Base-by-base conservation (phyloP, 2,113 vertebrate species). In the Passer montanus region DNA sequence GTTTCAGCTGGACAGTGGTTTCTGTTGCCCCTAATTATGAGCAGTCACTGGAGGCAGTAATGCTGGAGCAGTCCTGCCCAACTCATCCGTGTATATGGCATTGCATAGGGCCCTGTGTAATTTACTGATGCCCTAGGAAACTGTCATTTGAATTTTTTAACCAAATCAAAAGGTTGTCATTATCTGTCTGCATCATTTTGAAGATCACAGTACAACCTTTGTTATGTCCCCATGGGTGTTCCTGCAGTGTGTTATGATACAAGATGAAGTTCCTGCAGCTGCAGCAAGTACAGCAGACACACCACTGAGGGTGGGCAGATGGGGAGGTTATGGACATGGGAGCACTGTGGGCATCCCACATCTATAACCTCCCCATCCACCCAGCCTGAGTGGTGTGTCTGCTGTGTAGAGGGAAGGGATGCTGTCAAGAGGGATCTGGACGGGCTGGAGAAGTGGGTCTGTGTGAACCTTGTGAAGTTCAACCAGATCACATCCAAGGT, bases 391-490 rank as follows among this genome's bases (percentile, higher is more conserved):
- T 15, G 28, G 9, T 28, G 37, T 4, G 7, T 5, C 9, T 13
- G 2, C 10, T 7, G 18, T 4, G 8, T 2, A 3, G 31, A 28
- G 47, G 16, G 31, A 47, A 9, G 15, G 7, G 16, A 68, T 56
- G 58, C 3, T 14, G 9, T 53, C 20, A 28, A 26, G 18, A 67
- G 27, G 33, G 27, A 79, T 66, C 35, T 22, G 10, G 18, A 11
- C 21, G 33, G 12, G 46, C 27, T 85, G 2, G 10, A 73, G 31
- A 49, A 15, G 39, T 24, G 44, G 7, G 24, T 8, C 4, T 0
- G 0, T 43, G 21, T 2, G 7, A 87, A 14, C 3, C 2, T 13
- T 31, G 6, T 13, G 37, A 52, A 2, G 58, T n/a, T 66, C 23
- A 58, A 17, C 16, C 59, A 56, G n/a, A 30, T 13, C 35, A 46